A percentile compares a stretch with the other conserved stretches of the same genome.
phyloP scores from a whole-genome alignment of 2,797 vertebrate species.

The Sphenopsis melanotis region DNA sequence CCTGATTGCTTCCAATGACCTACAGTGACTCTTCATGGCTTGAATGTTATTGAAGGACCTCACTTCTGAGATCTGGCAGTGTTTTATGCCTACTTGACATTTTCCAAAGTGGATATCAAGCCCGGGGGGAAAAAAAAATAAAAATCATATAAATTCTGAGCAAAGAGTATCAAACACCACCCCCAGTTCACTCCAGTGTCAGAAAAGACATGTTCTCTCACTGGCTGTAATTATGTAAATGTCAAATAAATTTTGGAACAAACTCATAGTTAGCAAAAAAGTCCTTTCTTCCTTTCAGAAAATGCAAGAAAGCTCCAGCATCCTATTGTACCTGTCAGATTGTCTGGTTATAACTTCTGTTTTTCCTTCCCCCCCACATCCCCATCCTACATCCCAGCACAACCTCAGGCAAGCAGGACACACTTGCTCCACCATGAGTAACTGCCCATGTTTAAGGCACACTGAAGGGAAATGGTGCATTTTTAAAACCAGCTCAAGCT shows the following conservation, averaged over 20 bases:
- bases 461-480: background rate
- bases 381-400: background rate
- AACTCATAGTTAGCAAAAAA: background rate
- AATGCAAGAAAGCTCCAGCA: background rate
- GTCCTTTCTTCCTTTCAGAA: background rate
- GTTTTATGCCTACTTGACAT: background rate
- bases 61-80: background rate
- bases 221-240: background rate
- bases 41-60: background rate
- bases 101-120: background rate
- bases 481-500: background rate
- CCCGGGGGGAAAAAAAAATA: fast-evolving
- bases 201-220: background rate
- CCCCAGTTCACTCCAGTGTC: fast-evolving
- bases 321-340: fast-evolving
- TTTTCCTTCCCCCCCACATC: fast-evolving
- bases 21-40: background rate
- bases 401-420: background rate
- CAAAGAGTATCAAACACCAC: background rate
- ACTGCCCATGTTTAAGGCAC: background rate
- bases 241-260: background rate
- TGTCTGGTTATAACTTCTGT: fast-evolving
- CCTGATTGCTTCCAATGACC: background rate
- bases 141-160: background rate
- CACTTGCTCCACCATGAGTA: fast-evolving